Conservation (phyloP, 2,797 vertebrate species). For the Podarcis siculus region DNA sequence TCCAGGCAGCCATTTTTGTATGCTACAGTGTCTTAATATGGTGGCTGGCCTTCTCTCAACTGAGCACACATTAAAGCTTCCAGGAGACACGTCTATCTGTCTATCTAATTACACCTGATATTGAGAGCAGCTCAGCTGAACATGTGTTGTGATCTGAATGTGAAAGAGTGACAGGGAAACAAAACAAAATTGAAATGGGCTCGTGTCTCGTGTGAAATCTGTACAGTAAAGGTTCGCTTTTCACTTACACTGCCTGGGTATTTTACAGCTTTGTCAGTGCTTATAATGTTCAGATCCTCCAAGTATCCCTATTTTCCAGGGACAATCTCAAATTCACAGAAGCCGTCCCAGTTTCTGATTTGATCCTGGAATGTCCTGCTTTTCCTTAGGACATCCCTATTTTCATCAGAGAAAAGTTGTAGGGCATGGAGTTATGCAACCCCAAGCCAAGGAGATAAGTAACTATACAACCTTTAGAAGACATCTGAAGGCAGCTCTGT, state of each 20-base stretch:
- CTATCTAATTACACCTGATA: not conserved
- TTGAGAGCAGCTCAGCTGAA: not conserved
- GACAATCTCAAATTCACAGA: no score
- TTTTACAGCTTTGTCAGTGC: not conserved
- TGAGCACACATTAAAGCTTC: not conserved
- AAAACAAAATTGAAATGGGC: not conserved
- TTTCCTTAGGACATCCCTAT: no score
- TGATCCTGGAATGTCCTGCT: no score
- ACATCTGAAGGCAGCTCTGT: no score
- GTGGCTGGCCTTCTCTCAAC: not conserved
- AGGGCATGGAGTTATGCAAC: no score
- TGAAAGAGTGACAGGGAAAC: not conserved
- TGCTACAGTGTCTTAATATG: not conserved
- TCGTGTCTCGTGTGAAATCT: not conserved
- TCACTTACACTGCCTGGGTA: not conserved
- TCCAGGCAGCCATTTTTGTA: slow-evolving; percentile 14
- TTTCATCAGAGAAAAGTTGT: no score
- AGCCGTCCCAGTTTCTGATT: no score
- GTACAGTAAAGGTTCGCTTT: not conserved
- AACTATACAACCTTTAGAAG: no score
- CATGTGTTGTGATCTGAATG: not conserved
- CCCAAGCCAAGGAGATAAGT: no score
- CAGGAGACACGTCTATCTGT: not conserved
- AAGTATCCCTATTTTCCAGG: no score
- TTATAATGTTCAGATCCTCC: not conserved